Percentiles rank a stretch among this genome's conserved stretches.
Conservation (phyloP, 2,888 invertebrate species). For the Andrena trimmerana region DNA sequence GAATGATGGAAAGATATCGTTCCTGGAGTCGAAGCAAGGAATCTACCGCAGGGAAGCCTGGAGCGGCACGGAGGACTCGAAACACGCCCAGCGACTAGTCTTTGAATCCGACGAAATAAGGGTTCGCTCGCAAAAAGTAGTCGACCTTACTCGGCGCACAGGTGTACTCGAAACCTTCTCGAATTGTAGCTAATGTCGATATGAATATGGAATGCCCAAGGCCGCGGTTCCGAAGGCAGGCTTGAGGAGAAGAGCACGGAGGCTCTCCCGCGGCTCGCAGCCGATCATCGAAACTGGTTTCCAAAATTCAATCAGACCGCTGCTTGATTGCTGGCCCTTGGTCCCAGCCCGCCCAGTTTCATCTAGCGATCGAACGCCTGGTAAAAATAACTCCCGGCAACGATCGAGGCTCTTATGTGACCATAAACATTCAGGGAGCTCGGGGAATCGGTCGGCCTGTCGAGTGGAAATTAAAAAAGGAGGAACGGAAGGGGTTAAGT, state of each 20-base stretch:
- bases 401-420: neutral
- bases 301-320: neutral
- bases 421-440: too few relatives aligned
- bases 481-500: too few relatives aligned
- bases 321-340: neutral
- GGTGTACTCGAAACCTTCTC: conserved; percentile 57
- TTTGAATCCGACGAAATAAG: conserved; percentile 48
- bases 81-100: conserved; percentile 28
- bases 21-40: conserved; percentile 14
- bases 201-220: conserved; percentile 37
- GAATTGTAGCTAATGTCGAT: conserved; percentile 46
- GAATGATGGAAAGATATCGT: too few relatives aligned
- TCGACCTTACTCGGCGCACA: conserved; percentile 56
- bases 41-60: conserved; percentile 29
- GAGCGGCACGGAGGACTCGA: conserved; percentile 13
- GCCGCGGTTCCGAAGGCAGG: neutral
- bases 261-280: too few relatives aligned
- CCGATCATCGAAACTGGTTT: neutral
- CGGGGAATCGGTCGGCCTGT: too few relatives aligned
- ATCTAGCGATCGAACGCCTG: neutral
- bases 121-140: conserved; percentile 54
- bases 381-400: neutral
- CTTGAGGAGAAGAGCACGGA: neutral
- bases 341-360: neutral
- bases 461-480: too few relatives aligned